These are phyloP conservation scores for Lucilia cuprina DNA, from an alignment of 1,140 invertebrate species.

Conservation along the genomic window DNA sequence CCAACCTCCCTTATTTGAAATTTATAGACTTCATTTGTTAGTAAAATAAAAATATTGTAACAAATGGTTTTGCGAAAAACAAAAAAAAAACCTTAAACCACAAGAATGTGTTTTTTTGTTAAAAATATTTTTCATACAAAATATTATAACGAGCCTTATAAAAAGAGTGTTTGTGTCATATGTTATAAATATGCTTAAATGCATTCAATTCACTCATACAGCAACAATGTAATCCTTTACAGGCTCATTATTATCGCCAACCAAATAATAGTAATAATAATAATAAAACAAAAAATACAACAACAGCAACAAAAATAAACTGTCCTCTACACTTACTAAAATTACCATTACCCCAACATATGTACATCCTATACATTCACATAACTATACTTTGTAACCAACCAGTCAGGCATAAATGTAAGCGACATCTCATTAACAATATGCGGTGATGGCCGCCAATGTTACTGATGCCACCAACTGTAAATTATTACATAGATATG, in stretches of 20 bases:
- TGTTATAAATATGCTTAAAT: constrained; percentile 1
- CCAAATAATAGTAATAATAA: neutral
- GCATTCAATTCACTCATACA: neutral
- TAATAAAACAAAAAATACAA: neutral
- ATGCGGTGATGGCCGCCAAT: constrained; percentile 12
- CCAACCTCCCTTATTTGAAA: neutral
- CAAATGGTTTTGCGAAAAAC: neutral
- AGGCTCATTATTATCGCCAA: neutral
- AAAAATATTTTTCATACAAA: neutral
- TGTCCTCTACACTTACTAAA: neutral
- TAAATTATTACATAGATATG: neutral
- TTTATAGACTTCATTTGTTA: neutral
- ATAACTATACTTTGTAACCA: neutral
- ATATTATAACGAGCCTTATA: neutral
- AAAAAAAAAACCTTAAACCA: neutral
- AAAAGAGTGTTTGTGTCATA: neutral
- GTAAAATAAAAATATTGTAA: neutral
- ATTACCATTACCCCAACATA: neutral
- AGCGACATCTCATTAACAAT: constrained; percentile 17
- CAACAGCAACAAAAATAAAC: neutral
- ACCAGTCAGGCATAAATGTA: constrained; percentile 17
- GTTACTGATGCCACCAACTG: neutral
- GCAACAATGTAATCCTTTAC: constrained; percentile 1
- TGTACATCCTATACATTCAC: neutral
- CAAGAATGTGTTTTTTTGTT: neutral